Evolutionary conservation across 2,888 invertebrate genomes (phyloP), one percentile per base, ranked within the genome.

Genomic region (Girardia tigrina): DNA sequence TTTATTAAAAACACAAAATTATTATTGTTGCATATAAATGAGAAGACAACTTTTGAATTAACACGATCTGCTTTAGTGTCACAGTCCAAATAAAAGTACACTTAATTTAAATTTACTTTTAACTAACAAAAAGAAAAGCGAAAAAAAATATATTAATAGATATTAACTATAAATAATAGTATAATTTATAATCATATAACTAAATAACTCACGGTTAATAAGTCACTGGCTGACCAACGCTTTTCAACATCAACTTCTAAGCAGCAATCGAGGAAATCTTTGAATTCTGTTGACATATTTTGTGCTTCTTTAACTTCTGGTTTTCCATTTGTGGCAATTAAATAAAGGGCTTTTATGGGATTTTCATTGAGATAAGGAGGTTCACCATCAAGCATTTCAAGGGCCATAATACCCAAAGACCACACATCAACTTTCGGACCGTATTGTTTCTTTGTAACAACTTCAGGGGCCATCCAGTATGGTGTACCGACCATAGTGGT

Each of bases 401-500:
- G 91, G 0, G 91, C 91, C 93, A 94, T 92, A 77, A 94, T 94
- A 8, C 92, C 92, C 74, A 94, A 86, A 0, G 74, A 77, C 78
- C 79, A 80, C 28, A 81, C 71, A 71, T 29, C 85, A n/a, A 85
- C 86, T 80, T 92, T 92, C 81, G 91, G 92, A 12, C 93, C 94
- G 80, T 94, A 94, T 80, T 92, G 90, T 81, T 94, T 92, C 78
- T 93, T 83, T 0, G 76, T 77, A 42, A 83, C 81, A 77, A 84
- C 82, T 84, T 92, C 93, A 0, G 94, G 94, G 0, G 94, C 93
- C 94, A 95, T 95, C 95, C 94, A 94, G 81, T 92, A 94, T 0
- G 94, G 94, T 0, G 94, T 94, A 0, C 94, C 94, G 0, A 94
- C 94, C 91, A 94, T 92, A 0, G 94, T 94, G 82, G 91, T 91